Evolutionary conservation across 2,113 vertebrate genomes (phyloP).

Genomic region (Alexandromys fortis): DNA sequence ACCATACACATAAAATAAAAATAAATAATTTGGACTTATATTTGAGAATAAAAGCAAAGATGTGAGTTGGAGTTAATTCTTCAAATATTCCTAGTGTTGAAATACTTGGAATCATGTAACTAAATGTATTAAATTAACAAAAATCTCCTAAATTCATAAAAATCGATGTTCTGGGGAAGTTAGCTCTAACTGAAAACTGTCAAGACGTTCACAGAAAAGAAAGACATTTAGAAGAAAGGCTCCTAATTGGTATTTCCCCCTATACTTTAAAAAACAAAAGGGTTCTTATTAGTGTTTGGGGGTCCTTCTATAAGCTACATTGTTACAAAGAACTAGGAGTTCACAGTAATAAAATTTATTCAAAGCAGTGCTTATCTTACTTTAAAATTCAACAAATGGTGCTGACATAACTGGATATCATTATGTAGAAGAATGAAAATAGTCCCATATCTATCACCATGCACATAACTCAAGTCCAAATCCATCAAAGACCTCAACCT

Average conservation of each 20-base stretch:
- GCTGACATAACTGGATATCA: too few species aligned
- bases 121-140: conserved; percentile 44
- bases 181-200: not conserved
- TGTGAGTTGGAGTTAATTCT: not conserved
- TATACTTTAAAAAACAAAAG: not conserved
- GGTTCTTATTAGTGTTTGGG: not conserved
- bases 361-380: conserved; percentile 51
- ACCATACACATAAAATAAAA: not conserved
- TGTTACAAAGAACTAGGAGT: conserved; percentile 62
- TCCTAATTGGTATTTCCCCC: not conserved
- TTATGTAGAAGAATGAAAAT: too few species aligned
- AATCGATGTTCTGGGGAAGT: not conserved
- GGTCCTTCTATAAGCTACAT: not conserved
- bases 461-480: too few species aligned
- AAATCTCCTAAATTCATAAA: conserved; percentile 42
- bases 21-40: not conserved
- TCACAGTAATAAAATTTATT: conserved; percentile 60
- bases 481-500: too few species aligned
- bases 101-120: not conserved
- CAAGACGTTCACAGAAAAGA: not conserved
- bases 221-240: not conserved
- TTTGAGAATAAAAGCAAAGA: not conserved
- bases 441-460: too few species aligned
- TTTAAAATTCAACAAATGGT: conserved; percentile 28
- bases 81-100: not conserved